These are phyloP conservation scores for Girardinus metallicus DNA, from an alignment of 2,797 vertebrate genomes.

Conservation along the genomic window DNA sequence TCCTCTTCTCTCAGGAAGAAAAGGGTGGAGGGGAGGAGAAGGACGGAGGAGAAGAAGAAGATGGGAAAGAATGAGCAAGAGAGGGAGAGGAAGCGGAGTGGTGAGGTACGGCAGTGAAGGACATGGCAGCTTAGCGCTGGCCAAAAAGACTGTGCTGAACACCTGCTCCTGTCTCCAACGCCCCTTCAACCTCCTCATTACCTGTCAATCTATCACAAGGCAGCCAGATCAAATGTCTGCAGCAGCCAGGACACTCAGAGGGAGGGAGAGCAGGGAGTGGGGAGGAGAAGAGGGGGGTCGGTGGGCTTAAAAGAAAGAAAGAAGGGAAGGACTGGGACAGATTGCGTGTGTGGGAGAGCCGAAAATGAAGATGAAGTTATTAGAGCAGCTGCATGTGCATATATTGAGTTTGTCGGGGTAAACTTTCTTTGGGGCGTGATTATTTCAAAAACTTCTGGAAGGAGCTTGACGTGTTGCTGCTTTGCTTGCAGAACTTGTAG, in stretches of 20 bases:
- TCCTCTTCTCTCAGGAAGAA: conserved; percentile 65
- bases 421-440: conserved; percentile 59
- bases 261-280: conserved; percentile 40
- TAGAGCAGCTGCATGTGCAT: conserved; percentile 63
- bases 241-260: conserved; percentile 69
- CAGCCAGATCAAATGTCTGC: conserved; percentile 80
- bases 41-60: conserved; percentile 51
- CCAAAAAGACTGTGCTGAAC: conserved; percentile 81
- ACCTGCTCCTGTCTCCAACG: conserved; percentile 80
- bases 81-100: conserved; percentile 59
- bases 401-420: conserved; percentile 59
- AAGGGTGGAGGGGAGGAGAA: conserved; percentile 25
- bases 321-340: conserved; percentile 61
- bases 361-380: conserved; percentile 67
- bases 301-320: conserved; percentile 32
- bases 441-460: conserved; percentile 55
- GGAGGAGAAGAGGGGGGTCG: conserved; percentile 5
- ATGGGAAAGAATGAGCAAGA: conserved; percentile 51
- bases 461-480: conserved; percentile 43
- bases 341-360: conserved; percentile 67
- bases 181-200: conserved; percentile 80
- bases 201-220: conserved; percentile 83
- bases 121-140: conserved; percentile 80
- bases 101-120: conserved; percentile 74
- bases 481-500: conserved; percentile 24